These are phyloP conservation scores for Macrotus californicus DNA, from an alignment of 2,113 vertebrate species.

Conservation along the genomic window DNA sequence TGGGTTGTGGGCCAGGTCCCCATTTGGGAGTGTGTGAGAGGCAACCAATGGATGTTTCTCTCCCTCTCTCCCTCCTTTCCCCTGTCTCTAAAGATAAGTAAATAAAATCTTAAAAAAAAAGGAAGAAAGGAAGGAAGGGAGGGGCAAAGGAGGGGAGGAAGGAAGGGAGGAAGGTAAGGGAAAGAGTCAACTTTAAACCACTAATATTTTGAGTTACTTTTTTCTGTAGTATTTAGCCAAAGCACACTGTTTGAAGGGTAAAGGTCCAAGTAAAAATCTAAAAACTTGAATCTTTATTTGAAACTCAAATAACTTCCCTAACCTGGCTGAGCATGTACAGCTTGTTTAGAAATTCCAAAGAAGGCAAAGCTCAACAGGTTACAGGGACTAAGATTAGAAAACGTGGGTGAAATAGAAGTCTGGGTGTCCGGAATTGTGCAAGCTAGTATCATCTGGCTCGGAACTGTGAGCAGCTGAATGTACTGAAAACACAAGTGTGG, in stretches of 20 bases:
- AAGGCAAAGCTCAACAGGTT: background rate
- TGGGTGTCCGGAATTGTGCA: background rate
- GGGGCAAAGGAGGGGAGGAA: background rate
- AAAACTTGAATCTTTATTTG: background rate
- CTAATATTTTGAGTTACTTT: background rate
- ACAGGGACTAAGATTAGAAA: background rate
- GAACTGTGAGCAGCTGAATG: too few species aligned
- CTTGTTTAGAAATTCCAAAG: background rate
- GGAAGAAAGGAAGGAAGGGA: background rate
- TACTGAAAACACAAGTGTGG: background rate
- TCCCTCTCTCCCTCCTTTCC: too few species aligned
- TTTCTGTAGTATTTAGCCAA: background rate
- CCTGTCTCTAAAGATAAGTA: too few species aligned
- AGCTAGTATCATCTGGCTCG: background rate
- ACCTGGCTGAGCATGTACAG: background rate
- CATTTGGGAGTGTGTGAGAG: too few species aligned
- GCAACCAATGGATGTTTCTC: too few species aligned
- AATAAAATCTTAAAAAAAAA: too few species aligned
- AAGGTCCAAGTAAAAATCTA: background rate
- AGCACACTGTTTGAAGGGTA: background rate
- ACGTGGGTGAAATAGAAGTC: background rate
- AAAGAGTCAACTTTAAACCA: background rate
- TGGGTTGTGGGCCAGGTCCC: too few species aligned
- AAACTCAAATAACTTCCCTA: background rate
- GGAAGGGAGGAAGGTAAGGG: background rate